Conservation (phyloP, 2,888 invertebrate species). For the Idaea straminata region DNA sequence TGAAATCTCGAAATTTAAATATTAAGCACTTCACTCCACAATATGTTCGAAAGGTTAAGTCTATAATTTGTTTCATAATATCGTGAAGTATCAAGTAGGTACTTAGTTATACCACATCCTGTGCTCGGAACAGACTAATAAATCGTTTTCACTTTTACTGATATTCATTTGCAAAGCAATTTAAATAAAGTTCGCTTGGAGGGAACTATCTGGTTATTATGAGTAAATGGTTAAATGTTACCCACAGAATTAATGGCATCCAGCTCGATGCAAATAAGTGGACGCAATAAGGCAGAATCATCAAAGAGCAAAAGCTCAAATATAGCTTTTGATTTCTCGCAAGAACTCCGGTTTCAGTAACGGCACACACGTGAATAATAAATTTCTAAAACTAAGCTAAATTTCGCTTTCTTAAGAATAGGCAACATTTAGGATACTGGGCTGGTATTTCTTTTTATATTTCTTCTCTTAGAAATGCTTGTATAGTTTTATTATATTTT, state of each 20-base stretch:
- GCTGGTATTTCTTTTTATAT: too few species aligned
- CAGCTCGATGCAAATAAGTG: slow-evolving; percentile 19
- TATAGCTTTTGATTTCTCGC: too few species aligned
- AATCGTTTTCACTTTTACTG: slow-evolving; percentile 23
- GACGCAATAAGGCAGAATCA: background rate
- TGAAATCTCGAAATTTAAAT: background rate
- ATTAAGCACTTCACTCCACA: background rate
- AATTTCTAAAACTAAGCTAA: too few species aligned
- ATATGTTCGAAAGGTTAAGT: background rate
- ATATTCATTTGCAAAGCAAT: slow-evolving; percentile 24
- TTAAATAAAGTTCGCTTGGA: slow-evolving; percentile 23
- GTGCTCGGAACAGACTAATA: slow-evolving; percentile 16
- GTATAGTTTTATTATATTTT: too few species aligned
- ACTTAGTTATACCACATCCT: background rate
- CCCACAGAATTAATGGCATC: slow-evolving; percentile 28
- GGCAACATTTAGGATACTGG: too few species aligned
- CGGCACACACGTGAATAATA: too few species aligned
- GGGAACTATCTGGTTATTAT: slow-evolving; percentile 22
- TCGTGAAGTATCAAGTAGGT: background rate
- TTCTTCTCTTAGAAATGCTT: too few species aligned
- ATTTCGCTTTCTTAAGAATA: too few species aligned
- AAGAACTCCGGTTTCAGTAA: too few species aligned
- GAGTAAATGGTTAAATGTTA: slow-evolving; percentile 22
- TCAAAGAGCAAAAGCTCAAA: background rate
- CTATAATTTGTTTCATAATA: background rate